Evolutionary conservation across 2,113 vertebrate species (phyloP), one percentile per base, ranked within the genome.

Genomic region (Cyphotilapia sp.): DNA sequence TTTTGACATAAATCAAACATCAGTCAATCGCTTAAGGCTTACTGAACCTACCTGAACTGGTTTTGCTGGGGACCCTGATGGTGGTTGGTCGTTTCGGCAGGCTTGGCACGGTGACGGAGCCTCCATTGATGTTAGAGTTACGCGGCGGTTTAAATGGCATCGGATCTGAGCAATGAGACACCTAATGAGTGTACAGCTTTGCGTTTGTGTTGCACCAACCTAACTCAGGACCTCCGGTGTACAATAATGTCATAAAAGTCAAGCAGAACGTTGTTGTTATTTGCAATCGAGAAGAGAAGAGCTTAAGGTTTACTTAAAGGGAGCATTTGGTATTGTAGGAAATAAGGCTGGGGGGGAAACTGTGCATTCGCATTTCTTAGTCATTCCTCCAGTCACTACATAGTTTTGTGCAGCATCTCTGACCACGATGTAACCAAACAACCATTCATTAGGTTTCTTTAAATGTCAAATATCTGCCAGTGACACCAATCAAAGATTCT

Each of bases 31-130:
- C 9, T 14, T 14, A 19, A 27, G 24, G 33, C 27, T 42, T 19
- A 13, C 10, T 45, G 78, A 40, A 95, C 95, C 96, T 57, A 97
- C 96, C 22, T 86, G 96, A 97, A 74, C 81, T 94, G 0, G 95
- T 88, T 95, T 96, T 97, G 93, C 97, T 96, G 91, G 98, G 97
- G 49, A 99, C 98, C 91, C 97, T 96, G 93, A 99, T 99, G 90
- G 98, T 98, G 81, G 99, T 99, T 53, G 98, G 98, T 91, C 98
- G 98, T 83, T 96, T 96, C 29, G 93, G 89, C 42, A 95, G 2
- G 82, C 89, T 91, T 40, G 83, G 93, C 82, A 84, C 85, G 9
- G 29, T 85, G 88, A 92, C 9, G 89, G 96, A 91, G 83, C 27
- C 61, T 87, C 91, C 82, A 51, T 80, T 82, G 96, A 94, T 88